These are phyloP conservation scores for Aythya baeri DNA, from an alignment of 2,113 vertebrate species.

Conservation along the genomic window DNA sequence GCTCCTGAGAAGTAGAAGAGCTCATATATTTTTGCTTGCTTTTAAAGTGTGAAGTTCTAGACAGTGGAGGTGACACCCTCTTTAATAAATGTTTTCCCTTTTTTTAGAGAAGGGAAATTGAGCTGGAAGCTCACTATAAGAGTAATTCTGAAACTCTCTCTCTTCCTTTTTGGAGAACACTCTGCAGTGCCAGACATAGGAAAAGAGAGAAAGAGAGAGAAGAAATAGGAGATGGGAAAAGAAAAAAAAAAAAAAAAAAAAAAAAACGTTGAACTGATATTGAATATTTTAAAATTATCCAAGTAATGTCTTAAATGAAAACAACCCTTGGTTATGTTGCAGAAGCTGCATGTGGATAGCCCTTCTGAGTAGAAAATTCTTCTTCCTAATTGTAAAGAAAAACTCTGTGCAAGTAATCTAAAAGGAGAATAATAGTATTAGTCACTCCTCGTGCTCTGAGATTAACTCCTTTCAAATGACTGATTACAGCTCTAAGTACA, in stretches of 20 bases:
- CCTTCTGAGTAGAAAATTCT: constrained; percentile 2
- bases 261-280: background rate
- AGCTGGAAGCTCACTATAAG: background rate
- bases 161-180: background rate
- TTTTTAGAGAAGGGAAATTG: background rate
- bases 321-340: background rate
- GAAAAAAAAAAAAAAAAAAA: constrained; percentile 1
- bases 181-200: background rate
- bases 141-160: background rate
- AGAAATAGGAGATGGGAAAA: background rate
- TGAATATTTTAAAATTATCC: constrained; percentile 26
- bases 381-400: constrained; percentile 18
- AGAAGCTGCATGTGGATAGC: background rate
- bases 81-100: background rate
- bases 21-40: background rate
- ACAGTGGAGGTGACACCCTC: background rate
- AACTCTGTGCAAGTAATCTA: background rate
- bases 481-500: constrained; percentile 37
- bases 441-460: constrained; percentile 29
- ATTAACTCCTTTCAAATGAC: constrained; percentile 49
- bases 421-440: constrained; percentile 24
- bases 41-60: background rate
- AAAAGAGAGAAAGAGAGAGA: background rate
- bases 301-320: constrained; percentile 1
- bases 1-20: background rate